Percentiles rank a stretch among this genome's conserved stretches.
Evolutionary conservation across 2,113 vertebrate genomes (phyloP).

Genomic region (Phalacrocorax carbo): DNA sequence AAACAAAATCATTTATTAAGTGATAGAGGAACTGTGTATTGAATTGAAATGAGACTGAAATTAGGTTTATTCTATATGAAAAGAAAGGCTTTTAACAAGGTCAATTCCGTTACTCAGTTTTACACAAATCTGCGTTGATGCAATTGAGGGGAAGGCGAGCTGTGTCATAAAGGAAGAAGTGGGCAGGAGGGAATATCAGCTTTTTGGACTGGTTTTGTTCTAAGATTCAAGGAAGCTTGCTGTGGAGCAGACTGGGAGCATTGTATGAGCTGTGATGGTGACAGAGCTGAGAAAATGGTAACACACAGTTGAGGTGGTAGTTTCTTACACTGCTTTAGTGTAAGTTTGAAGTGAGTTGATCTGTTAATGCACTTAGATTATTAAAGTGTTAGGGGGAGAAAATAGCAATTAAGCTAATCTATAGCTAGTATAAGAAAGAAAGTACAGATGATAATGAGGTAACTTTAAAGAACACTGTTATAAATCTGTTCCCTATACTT

Average conservation of each 20-base stretch:
- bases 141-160: not conserved
- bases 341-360: not conserved
- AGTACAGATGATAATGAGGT: not conserved
- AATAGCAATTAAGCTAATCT: not conserved
- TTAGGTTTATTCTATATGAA: not conserved
- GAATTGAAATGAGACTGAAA: not conserved
- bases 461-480: not conserved
- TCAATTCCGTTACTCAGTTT: not conserved
- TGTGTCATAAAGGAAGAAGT: not conserved
- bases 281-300: not conserved
- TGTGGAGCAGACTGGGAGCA: not conserved
- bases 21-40: not conserved
- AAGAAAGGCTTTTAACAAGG: not conserved
- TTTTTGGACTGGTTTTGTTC: not conserved
- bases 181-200: not conserved
- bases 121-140: not conserved
- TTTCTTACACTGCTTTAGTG: not conserved
- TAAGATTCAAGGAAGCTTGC: not conserved
- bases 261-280: not conserved
- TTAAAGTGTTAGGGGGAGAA: not conserved
- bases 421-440: not conserved
- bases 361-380: not conserved
- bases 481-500: not conserved
- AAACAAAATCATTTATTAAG: not conserved
- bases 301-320: not conserved